phyloP scores from a whole-genome alignment of 2,113 vertebrate genomes.

The Arvicanthis niloticus region DNA sequence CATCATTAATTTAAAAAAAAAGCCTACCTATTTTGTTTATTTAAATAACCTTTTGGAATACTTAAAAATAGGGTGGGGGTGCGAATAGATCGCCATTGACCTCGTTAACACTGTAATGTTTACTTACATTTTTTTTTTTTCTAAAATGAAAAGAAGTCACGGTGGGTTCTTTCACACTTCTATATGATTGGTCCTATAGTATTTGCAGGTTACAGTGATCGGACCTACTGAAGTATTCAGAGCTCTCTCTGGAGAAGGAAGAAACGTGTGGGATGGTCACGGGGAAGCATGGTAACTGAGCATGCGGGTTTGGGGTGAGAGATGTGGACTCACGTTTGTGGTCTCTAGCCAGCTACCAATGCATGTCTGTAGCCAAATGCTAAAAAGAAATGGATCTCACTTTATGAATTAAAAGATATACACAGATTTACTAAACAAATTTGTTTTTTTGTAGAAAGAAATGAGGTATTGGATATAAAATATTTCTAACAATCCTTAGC shows the following conservation, averaged over 20 bases:
- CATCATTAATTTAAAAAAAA: conserved; percentile 61
- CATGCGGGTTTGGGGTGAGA: neutral
- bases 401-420: neutral
- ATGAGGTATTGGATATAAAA: neutral
- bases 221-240: neutral
- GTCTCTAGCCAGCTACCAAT: neutral
- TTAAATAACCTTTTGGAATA: conserved; percentile 69
- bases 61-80: conserved; percentile 50
- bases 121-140: conserved; percentile 39
- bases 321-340: neutral
- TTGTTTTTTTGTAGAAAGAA: neutral
- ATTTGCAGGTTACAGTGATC: neutral
- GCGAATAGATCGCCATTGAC: conserved; percentile 42
- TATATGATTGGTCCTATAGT: neutral
- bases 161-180: neutral
- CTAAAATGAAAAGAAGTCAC: neutral
- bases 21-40: conserved; percentile 41
- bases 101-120: neutral
- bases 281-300: neutral
- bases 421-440: neutral
- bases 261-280: neutral
- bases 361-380: neutral
- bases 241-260: neutral
- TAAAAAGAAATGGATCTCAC: neutral
- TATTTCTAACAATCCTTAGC: neutral